phyloP scores from a whole-genome alignment of 1,140 invertebrate species.

The Panonychus citri region DNA sequence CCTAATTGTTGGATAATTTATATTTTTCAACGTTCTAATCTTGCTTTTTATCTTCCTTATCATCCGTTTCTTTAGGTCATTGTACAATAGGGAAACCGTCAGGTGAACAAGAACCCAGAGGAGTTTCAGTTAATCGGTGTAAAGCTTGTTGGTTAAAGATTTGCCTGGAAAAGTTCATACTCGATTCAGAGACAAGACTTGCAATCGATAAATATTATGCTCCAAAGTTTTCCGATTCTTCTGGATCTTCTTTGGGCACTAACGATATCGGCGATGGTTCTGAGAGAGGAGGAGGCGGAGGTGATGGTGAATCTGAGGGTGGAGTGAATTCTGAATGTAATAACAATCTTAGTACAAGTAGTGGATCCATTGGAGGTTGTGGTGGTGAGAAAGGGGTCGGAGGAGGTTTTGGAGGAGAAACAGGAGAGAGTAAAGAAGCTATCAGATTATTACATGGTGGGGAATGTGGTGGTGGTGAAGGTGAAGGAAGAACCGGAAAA shows the following conservation, averaged over 20 bases:
- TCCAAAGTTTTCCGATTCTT: background rate
- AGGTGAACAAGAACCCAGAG: conserved; percentile 4
- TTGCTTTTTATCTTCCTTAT: background rate
- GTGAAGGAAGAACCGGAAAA: too few species aligned
- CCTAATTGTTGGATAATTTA: too few species aligned
- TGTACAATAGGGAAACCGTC: conserved; percentile 6
- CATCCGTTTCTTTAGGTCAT: background rate
- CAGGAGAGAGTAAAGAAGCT: too few species aligned
- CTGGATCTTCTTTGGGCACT: background rate
- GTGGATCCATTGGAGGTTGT: too few species aligned
- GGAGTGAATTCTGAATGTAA: too few species aligned
- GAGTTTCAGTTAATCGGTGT: conserved; percentile 29
- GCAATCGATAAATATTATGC: conserved; percentile 1
- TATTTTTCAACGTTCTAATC: too few species aligned
- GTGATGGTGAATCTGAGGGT: too few species aligned
- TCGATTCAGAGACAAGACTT: conserved; percentile 24
- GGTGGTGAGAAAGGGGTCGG: background rate
- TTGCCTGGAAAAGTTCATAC: conserved; percentile 49
- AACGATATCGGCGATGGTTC: background rate
- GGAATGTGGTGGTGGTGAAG: too few species aligned
- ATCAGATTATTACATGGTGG: too few species aligned
- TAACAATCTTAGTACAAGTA: too few species aligned
- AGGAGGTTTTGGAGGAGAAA: too few species aligned
- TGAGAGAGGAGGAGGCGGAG: too few species aligned
- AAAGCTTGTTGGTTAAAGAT: conserved; percentile 66